Conservation (phyloP, 2,888 invertebrate genomes). For the Cephus pygmeus region DNA sequence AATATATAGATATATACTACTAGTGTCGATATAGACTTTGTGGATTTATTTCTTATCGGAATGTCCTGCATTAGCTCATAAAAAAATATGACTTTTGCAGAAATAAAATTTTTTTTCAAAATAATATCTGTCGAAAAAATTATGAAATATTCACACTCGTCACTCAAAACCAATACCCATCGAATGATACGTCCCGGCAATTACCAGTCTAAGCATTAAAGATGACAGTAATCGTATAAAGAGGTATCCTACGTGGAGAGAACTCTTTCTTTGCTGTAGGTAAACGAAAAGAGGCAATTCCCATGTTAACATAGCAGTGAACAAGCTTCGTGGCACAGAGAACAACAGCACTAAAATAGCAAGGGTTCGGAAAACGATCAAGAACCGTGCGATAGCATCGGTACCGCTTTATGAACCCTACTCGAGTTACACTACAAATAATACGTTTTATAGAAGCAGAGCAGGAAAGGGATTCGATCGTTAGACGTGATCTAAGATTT, state of each 20-base stretch:
- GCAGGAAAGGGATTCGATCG: neutral
- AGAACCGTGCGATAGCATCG: slow-evolving; percentile 5
- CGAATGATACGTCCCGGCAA: neutral
- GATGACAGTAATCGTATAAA: neutral
- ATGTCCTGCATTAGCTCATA: no score
- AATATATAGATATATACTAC: neutral
- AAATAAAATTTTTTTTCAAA: no score
- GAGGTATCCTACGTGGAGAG: neutral
- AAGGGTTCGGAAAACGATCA: slow-evolving; percentile 10
- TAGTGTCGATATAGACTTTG: no score
- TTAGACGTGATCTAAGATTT: slow-evolving; percentile 4
- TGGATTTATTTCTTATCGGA: no score
- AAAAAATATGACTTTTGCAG: no score
- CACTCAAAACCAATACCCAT: neutral
- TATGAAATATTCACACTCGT: neutral
- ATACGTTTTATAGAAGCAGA: slow-evolving; percentile 20
- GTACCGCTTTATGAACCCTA: slow-evolving; percentile 23
- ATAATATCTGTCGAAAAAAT: no score
- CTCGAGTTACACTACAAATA: slow-evolving; percentile 26
- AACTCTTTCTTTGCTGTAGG: slow-evolving; percentile 4
- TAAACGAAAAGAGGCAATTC: slow-evolving; percentile 3
- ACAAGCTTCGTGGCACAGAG: neutral
- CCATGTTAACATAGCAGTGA: slow-evolving; percentile 2
- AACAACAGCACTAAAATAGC: slow-evolving; percentile 6
- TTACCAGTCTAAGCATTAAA: neutral